Base-by-base conservation (phyloP, 2,888 invertebrate genomes). In the Eupithecia subfuscata region DNA sequence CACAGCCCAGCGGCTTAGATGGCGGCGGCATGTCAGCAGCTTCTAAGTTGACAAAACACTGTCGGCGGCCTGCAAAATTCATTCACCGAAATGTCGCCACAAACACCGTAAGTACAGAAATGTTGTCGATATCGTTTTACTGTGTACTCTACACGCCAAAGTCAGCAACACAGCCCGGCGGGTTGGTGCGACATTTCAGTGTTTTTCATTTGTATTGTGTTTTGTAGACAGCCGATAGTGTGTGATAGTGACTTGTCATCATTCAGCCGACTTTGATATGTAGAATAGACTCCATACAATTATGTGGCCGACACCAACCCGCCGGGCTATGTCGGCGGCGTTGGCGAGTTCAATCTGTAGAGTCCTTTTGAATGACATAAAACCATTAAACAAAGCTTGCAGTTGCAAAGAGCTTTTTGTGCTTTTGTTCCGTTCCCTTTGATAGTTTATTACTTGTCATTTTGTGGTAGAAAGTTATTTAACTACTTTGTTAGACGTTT, bases 381-480 rank as follows among this genome's bases (percentile, higher is more conserved):
- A 52, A 63, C 48, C 71, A 75, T 71, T 75, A 75, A 75, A 75
- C 71, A 75, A 68, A 68, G 65, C 70, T 68, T 73, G 45, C 70
- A 30, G 64, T 34, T 64, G 64, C 64, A 34, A 18, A 64, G 34
- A 22, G 48, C 34, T 60, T 60, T 25, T 25, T 60, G 60, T 60
- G 60, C 25, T 60, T 37, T 64, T 34, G 64, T 64, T 34, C 30
- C 34, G 64, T 34, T 64, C 18, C 30, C 34, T 64, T 30, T 64
- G 64, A 64, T 64, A 34, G 64, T 64, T 64, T 64, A 64, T 64
- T 64, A 64, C 64, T 34, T 64, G 64, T 64, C 64, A 18, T 64
- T 64, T 34, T 43, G 43, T 6, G 40, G 67, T 22, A 37, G 67
- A 67, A 37, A 67, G 12, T 43, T 67, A 67, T 40, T 67, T 40